Base-by-base conservation (phyloP, 2,888 invertebrate genomes). In the Ornithoptera alexandrae region DNA sequence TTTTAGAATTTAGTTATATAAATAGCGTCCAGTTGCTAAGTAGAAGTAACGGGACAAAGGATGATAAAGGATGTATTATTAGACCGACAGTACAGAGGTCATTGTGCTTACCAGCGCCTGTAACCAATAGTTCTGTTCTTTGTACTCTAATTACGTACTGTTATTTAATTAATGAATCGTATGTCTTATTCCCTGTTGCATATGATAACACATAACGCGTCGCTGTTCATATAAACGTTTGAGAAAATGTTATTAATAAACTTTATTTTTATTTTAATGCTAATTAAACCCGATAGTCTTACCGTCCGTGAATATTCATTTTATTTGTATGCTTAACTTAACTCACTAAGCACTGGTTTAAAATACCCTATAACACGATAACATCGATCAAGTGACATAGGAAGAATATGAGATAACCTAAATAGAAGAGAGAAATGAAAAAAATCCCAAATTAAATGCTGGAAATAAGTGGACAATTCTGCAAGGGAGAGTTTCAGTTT, bases 141-240 rank as follows among this genome's bases (percentile, higher is more conserved):
- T 82, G 78, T 82, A 79, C 79, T 84, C 78, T 76, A 78, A 76
- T 74, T 76, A 75, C 75, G 76, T 77, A 77, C 77, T 81, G 79
- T 82, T 83, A 84, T 84, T 80, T 84, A 84, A 86, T 83, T 88
- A 84, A 84, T 87, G 84, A 86, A 85, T 85, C 78, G 81, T 75
- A 76, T 75, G 75, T 78, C 70, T 72, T 75, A 79, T 78, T 78
- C 76, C 76, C 74, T 74, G 74, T 73, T 72, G 71, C 73, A 71
- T 69, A 46, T 65, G 74, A 71, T 71, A 71, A 67, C 64, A 61
- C 57, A 60, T 56, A 65, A 65, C 46, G 58, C 64, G 67, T 61
- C 61, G 64, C 63, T 64, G 59, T 62, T 67, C 42, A 42, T 73
- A 62, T 71, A 69, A 72, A 73, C 72, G 69, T 63, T 67, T 62